A percentile compares a stretch with the other conserved stretches of the same genome.
Conservation (phyloP, 2,113 vertebrate genomes). For the Periophthalmus modestus region DNA sequence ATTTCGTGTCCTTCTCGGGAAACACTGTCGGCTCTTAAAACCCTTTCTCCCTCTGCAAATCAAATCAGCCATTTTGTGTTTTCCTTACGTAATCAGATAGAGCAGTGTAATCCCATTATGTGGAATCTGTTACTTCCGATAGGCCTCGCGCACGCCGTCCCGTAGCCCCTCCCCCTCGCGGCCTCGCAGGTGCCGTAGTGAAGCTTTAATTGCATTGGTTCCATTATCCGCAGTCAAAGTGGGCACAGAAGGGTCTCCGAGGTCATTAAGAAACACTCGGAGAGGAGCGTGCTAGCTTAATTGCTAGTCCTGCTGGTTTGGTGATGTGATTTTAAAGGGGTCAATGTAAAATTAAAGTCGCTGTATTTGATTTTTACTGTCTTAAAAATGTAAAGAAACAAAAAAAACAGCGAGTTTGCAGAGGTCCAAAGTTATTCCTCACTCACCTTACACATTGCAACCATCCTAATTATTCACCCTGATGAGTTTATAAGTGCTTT, state of each 20-base stretch:
- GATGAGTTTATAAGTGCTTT: no score
- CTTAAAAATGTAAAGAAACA: no score
- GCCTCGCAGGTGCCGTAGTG: slow-evolving; percentile 73
- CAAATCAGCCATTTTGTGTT: slow-evolving; percentile 46
- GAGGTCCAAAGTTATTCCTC: no score
- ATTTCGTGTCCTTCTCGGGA: slow-evolving; percentile 8
- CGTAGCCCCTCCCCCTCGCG: slow-evolving; percentile 14
- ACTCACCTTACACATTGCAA: no score
- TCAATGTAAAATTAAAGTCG: not conserved
- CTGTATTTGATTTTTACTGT: no score
- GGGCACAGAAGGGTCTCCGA: slow-evolving; percentile 62
- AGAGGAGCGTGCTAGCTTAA: slow-evolving; percentile 42
- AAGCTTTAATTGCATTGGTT: slow-evolving; percentile 78
- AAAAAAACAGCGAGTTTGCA: no score
- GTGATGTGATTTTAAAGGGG: not conserved
- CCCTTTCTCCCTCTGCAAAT: slow-evolving; percentile 20
- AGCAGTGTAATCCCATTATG: slow-evolving; percentile 67
- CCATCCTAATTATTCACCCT: no score
- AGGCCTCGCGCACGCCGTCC: slow-evolving; percentile 15
- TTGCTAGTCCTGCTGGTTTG: not conserved
- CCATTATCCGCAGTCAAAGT: slow-evolving; percentile 68
- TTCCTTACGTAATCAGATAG: slow-evolving; percentile 60
- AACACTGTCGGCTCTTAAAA: not conserved
- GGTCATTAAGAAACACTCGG: slow-evolving; percentile 64
- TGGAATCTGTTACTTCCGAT: slow-evolving; percentile 69